Conservation (phyloP, 2,113 vertebrate species). For the Pagrus major region DNA sequence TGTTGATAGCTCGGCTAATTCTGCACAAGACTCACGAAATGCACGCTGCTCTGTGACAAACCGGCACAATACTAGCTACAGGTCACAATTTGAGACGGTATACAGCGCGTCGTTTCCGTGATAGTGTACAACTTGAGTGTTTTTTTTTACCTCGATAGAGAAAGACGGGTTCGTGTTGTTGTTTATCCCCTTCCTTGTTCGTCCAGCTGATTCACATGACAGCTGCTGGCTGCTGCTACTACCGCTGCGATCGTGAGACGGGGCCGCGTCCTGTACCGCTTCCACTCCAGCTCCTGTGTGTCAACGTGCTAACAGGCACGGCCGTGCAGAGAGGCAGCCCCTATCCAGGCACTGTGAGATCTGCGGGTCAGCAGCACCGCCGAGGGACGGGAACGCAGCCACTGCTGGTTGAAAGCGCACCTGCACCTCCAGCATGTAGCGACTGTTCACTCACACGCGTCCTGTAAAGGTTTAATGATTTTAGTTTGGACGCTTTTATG, state of each 20-base stretch:
- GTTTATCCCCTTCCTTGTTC: constrained; percentile 74
- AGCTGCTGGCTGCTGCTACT: constrained; percentile 55
- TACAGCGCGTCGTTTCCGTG: no score
- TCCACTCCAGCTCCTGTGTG: neutral
- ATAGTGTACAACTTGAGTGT: neutral
- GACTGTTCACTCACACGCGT: no score
- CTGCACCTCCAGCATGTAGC: neutral
- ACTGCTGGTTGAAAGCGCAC: neutral
- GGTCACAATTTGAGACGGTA: neutral
- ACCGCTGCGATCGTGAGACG: constrained; percentile 23
- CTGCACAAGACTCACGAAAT: constrained; percentile 61
- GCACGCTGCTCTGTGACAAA: neutral
- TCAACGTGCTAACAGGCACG: neutral
- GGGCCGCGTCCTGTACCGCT: constrained; percentile 17
- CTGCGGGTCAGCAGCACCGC: constrained; percentile 7
- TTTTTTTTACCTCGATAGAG: constrained; percentile 64
- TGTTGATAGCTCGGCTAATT: constrained; percentile 63
- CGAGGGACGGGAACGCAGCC: neutral
- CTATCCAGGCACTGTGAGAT: constrained; percentile 55
- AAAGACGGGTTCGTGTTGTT: constrained; percentile 56
- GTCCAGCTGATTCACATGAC: constrained; percentile 83
- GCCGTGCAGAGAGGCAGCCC: rapidly evolving
- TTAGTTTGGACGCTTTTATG: neutral
- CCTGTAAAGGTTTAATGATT: neutral
- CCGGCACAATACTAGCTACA: neutral